phyloP scores from a whole-genome alignment of 2,797 vertebrate species.

The Falco biarmicus region DNA sequence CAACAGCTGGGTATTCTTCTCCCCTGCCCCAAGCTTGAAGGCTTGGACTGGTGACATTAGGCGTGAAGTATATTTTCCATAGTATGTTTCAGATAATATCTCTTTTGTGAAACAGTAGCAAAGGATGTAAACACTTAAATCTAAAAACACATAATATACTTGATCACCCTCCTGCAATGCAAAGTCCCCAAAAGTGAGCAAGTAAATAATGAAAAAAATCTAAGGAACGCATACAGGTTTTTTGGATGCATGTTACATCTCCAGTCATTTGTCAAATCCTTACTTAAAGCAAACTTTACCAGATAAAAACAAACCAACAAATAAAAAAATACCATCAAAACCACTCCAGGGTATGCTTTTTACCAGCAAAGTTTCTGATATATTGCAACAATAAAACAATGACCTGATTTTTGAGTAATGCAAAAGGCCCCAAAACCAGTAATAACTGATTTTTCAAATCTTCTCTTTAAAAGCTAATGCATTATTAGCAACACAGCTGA shows the following conservation, averaged over 20 bases:
- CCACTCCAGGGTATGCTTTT: neutral
- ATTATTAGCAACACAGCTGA: neutral
- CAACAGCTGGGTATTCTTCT: rapidly evolving
- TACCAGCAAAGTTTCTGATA: neutral
- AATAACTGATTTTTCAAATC: neutral
- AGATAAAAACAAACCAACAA: neutral
- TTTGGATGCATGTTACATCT: neutral
- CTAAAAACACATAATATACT: neutral
- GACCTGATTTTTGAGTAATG: neutral
- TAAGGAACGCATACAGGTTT: neutral
- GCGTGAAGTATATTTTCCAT: neutral
- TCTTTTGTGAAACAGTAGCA: neutral
- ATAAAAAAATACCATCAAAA: too few relatives aligned
- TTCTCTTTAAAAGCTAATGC: neutral
- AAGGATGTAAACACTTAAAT: neutral
- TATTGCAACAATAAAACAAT: neutral
- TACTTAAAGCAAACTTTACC: neutral
- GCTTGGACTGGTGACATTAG: neutral
- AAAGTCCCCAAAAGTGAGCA: neutral
- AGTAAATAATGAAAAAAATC: neutral
- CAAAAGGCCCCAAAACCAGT: neutral
- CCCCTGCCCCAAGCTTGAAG: neutral
- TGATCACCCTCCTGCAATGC: neutral
- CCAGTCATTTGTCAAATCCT: neutral
- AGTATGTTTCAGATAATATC: neutral